Conservation (phyloP, 2,113 vertebrate genomes). For the Megalops atlanticus region DNA sequence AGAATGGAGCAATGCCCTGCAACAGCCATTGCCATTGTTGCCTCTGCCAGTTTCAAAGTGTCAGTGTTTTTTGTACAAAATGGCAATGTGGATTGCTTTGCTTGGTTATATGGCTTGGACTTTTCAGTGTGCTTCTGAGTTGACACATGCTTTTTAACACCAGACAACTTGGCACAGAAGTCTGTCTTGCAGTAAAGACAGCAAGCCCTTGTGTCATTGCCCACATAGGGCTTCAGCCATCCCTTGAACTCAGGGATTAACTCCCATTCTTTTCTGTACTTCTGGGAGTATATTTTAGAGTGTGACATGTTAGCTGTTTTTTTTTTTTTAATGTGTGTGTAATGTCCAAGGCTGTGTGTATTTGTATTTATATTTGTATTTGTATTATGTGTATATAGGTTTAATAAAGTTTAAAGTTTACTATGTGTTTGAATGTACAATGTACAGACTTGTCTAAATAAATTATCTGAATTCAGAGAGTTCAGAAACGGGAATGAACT, state of each 20-base stretch:
- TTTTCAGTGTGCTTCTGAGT: constrained; percentile 28
- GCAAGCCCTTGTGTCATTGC: constrained; percentile 9
- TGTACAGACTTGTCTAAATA: too few relatives aligned
- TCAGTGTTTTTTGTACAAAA: constrained; percentile 4
- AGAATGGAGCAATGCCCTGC: neutral
- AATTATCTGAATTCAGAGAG: too few relatives aligned
- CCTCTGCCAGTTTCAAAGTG: constrained; percentile 10
- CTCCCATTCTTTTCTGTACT: constrained; percentile 26
- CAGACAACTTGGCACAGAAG: constrained; percentile 18
- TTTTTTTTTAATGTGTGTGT: too few relatives aligned
- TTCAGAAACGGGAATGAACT: too few relatives aligned
- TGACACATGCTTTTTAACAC: constrained; percentile 21
- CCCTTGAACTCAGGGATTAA: constrained; percentile 21
- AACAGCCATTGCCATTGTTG: neutral
- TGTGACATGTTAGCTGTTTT: too few relatives aligned
- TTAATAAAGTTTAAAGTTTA: too few relatives aligned
- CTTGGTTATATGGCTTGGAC: too few relatives aligned
- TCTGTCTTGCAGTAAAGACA: constrained; percentile 23
- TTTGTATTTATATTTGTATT: too few relatives aligned
- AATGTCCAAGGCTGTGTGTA: too few relatives aligned
- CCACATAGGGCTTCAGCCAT: constrained; percentile 25
- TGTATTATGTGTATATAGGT: too few relatives aligned
- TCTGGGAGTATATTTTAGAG: too few relatives aligned
- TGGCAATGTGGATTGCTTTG: neutral
- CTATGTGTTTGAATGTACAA: too few relatives aligned